Conservation (phyloP, 1,140 invertebrate genomes). For the Drosophila nasuta region DNA sequence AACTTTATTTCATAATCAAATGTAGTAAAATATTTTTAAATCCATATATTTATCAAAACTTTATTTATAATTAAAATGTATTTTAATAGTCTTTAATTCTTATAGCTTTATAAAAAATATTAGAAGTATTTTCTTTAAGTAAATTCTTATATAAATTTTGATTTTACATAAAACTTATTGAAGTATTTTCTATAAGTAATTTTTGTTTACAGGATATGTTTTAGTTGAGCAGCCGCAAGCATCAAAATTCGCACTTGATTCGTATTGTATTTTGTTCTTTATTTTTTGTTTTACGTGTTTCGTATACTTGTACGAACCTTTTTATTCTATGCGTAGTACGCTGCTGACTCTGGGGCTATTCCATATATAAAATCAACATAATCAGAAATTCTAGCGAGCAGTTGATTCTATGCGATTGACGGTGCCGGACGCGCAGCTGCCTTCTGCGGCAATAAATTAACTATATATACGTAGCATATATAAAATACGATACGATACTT, state of each 20-base stretch:
- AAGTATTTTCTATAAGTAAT: too few relatives aligned
- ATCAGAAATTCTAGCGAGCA: conserved; percentile 79
- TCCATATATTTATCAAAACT: too few relatives aligned
- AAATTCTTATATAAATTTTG: too few relatives aligned
- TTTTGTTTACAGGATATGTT: conserved; percentile 10
- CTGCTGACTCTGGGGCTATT: conserved; percentile 35
- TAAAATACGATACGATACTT: background rate
- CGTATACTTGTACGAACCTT: conserved; percentile 55
- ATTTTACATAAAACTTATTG: too few relatives aligned
- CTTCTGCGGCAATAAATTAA: conserved; percentile 27
- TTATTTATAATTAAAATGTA: too few relatives aligned
- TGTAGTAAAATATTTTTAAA: too few relatives aligned
- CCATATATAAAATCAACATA: conserved; percentile 84
- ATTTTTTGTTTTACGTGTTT: conserved; percentile 57
- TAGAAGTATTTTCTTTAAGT: too few relatives aligned
- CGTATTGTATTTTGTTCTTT: conserved; percentile 70
- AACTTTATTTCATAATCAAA: too few relatives aligned
- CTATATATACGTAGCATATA: conserved; percentile 3
- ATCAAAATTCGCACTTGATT: conserved; percentile 36
- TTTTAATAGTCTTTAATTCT: too few relatives aligned
- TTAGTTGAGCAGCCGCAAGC: background rate
- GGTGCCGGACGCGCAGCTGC: conserved; percentile 61
- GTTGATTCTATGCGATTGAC: conserved; percentile 76
- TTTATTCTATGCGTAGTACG: conserved; percentile 75
- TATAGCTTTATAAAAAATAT: too few relatives aligned